Conservation (phyloP, 2,888 invertebrate genomes). For the Lycia hirtaria region DNA sequence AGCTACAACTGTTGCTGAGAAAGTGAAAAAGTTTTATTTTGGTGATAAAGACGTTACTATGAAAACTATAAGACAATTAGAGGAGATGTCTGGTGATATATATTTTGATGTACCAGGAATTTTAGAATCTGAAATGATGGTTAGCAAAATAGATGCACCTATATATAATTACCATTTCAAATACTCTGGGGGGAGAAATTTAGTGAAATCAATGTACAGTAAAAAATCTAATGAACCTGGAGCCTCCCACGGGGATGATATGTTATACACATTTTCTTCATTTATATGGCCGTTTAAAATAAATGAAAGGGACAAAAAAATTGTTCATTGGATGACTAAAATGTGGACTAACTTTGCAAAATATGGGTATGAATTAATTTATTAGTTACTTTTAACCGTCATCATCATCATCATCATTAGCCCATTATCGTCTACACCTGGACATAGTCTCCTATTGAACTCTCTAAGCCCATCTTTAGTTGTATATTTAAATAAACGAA, state of each 20-base stretch:
- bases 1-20: constrained; percentile 45
- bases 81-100: constrained; percentile 55
- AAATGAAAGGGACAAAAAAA: constrained; percentile 48
- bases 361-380: constrained; percentile 55
- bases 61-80: constrained; percentile 58
- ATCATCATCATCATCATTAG: too few relatives aligned
- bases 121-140: constrained; percentile 54
- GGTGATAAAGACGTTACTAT: constrained; percentile 65
- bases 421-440: too few relatives aligned
- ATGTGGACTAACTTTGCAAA: constrained; percentile 71
- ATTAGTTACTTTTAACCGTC: background rate
- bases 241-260: constrained; percentile 64
- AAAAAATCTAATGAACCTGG: constrained; percentile 50
- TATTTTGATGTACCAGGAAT: constrained; percentile 61
- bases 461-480: too few relatives aligned
- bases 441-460: too few relatives aligned
- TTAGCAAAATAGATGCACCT: constrained; percentile 45
- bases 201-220: constrained; percentile 48
- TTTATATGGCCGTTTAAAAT: constrained; percentile 52
- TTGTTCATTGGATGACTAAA: constrained; percentile 59
- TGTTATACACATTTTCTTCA: constrained; percentile 60
- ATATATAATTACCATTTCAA: constrained; percentile 64
- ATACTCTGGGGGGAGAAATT: constrained; percentile 60
- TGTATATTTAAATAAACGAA: too few relatives aligned
- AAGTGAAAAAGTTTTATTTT: constrained; percentile 71